These are phyloP conservation scores for Pterophyllum scalare DNA, from an alignment of 2,113 vertebrate species.

Conservation along the genomic window DNA sequence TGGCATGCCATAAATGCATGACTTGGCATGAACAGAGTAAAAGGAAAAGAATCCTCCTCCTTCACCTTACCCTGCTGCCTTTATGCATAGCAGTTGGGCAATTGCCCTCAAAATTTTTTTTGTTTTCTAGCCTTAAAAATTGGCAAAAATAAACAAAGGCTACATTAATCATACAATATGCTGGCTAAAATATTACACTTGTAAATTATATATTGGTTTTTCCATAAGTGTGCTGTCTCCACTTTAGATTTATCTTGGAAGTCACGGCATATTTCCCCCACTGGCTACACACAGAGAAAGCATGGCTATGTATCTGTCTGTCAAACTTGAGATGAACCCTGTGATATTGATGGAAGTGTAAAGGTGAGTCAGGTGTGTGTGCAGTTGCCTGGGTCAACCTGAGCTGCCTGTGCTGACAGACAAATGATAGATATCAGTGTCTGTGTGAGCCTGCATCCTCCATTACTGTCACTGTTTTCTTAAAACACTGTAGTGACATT, in stretches of 20 bases:
- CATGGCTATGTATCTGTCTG: constrained; percentile 47
- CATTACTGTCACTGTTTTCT: constrained; percentile 55
- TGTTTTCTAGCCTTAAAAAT: neutral
- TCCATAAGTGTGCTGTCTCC: neutral
- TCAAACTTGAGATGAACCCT: constrained; percentile 67
- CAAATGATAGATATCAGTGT: constrained; percentile 22
- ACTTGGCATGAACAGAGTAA: neutral
- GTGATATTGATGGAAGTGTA: constrained; percentile 22
- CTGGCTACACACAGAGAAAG: constrained; percentile 34
- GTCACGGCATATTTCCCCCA: constrained; percentile 26
- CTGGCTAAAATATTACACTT: neutral
- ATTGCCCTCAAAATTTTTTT: neutral
- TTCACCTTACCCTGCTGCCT: neutral
- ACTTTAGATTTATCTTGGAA: constrained; percentile 31
- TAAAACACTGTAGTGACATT: constrained; percentile 57
- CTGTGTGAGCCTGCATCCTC: constrained; percentile 5
- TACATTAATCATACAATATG: neutral
- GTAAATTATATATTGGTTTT: constrained; percentile 17
- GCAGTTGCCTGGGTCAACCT: constrained; percentile 13
- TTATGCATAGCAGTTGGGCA: neutral
- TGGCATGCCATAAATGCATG: neutral
- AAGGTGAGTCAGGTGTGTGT: constrained; percentile 1
- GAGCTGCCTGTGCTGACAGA: neutral
- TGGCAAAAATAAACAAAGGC: neutral
- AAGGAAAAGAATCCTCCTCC: neutral